phyloP scores from a whole-genome alignment of 1,140 invertebrate species.

The Neodiprion pinetum region DNA sequence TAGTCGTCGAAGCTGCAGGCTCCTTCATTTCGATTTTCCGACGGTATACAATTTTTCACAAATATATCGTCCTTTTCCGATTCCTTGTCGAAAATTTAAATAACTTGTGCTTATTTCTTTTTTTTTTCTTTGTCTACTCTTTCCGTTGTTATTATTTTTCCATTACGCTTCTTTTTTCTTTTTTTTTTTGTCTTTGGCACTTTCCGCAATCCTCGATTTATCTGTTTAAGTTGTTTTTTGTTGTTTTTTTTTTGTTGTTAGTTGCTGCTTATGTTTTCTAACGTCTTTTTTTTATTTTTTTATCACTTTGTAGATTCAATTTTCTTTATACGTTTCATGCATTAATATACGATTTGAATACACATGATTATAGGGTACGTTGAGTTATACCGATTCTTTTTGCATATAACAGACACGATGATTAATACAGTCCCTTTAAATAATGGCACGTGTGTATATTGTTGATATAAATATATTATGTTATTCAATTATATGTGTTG shows the following conservation, averaged over 20 bases:
- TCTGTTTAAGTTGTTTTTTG: too few species aligned
- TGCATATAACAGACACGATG: too few species aligned
- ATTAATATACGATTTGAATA: neutral
- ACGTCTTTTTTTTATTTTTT: too few species aligned
- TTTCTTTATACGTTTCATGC: neutral
- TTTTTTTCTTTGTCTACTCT: too few species aligned
- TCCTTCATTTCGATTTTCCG: neutral
- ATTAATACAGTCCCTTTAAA: neutral
- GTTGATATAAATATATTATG: neutral
- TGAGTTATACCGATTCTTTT: too few species aligned
- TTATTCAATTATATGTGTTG: too few species aligned
- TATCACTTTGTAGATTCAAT: neutral
- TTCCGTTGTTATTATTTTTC: neutral
- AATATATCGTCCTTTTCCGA: too few species aligned
- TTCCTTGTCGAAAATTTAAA: too few species aligned
- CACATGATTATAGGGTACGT: too few species aligned
- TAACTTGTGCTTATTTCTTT: too few species aligned
- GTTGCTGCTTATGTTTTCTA: neutral
- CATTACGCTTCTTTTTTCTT: neutral
- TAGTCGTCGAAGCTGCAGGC: neutral
- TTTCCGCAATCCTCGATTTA: too few species aligned
- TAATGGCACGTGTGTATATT: neutral
- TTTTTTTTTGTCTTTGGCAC: neutral
- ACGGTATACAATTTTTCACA: too few species aligned
- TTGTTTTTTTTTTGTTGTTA: neutral